These are phyloP conservation scores for Tiliacea aurago DNA, from an alignment of 2,888 invertebrate species.

Conservation along the genomic window DNA sequence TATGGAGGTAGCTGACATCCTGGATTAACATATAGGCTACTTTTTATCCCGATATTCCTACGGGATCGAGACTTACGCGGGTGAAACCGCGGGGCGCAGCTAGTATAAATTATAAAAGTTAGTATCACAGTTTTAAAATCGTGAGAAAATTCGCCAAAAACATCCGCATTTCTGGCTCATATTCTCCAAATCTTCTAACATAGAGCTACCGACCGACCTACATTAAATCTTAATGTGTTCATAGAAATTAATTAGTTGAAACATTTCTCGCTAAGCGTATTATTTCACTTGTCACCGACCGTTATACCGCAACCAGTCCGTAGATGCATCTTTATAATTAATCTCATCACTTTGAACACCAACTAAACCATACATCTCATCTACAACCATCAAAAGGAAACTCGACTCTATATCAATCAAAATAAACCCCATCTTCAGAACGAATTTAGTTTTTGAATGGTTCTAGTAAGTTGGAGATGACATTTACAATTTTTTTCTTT, in stretches of 20 bases:
- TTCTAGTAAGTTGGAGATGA: conserved; percentile 35
- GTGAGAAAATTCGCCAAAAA: conserved; percentile 46
- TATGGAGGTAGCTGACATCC: no score
- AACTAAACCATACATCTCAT: conserved; percentile 43
- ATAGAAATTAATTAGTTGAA: conserved; percentile 71
- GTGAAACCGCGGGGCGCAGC: no score
- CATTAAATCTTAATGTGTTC: conserved; percentile 70
- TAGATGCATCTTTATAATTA: conserved; percentile 87
- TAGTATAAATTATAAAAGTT: background rate
- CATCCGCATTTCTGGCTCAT: conserved; percentile 22
- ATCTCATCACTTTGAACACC: conserved; percentile 79
- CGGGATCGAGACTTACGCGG: no score
- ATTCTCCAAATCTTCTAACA: conserved; percentile 27
- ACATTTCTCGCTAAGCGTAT: conserved; percentile 72
- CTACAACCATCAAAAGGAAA: conserved; percentile 23
- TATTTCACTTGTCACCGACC: conserved; percentile 77
- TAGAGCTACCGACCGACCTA: conserved; percentile 61
- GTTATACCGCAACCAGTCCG: conserved; percentile 76
- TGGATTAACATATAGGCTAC: no score
- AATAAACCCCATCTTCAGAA: conserved; percentile 15
- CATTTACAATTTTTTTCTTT: conserved; percentile 63
- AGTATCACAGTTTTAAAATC: conserved; percentile 25
- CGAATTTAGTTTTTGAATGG: conserved; percentile 18
- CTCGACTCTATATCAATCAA: conserved; percentile 38
- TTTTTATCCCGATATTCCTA: no score